phyloP scores from a whole-genome alignment of 2,113 vertebrate genomes.

The Callorhinus ursinus region DNA sequence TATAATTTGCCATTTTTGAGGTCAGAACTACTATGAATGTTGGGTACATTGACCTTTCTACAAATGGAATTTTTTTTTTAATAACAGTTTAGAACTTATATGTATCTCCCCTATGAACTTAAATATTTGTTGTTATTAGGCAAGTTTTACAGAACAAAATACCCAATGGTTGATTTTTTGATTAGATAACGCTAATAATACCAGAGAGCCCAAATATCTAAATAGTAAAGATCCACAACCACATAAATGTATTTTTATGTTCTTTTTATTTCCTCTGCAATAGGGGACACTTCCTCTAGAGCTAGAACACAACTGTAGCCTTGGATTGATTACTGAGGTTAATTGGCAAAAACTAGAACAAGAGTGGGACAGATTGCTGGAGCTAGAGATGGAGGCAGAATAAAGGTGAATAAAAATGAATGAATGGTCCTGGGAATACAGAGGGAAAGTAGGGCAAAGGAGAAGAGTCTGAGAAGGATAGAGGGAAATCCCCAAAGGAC shows the following conservation, averaged over 20 bases:
- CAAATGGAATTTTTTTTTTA: not conserved
- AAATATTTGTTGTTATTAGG: not conserved
- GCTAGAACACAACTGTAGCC: not conserved
- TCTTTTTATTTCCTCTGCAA: no score
- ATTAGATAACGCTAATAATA: not conserved
- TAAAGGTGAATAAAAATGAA: not conserved
- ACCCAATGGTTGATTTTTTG: not conserved
- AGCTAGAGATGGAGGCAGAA: not conserved
- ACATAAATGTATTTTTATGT: not conserved
- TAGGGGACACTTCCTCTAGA: not conserved
- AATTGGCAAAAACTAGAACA: not conserved
- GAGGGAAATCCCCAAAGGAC: not conserved
- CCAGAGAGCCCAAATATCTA: not conserved
- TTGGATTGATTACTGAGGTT: not conserved
- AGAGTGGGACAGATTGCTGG: not conserved
- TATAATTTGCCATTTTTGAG: not conserved
- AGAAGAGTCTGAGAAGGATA: not conserved
- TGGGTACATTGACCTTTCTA: not conserved
- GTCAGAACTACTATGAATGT: not conserved
- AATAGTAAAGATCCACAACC: not conserved
- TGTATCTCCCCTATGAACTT: not conserved
- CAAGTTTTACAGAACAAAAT: not conserved
- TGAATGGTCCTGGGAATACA: not conserved
- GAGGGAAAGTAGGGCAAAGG: not conserved
- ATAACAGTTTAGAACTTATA: not conserved